Percentiles rank a stretch among this genome's conserved stretches.
Evolutionary conservation across 2,113 vertebrate genomes (phyloP).

Genomic region (Solenodon paradoxus): DNA sequence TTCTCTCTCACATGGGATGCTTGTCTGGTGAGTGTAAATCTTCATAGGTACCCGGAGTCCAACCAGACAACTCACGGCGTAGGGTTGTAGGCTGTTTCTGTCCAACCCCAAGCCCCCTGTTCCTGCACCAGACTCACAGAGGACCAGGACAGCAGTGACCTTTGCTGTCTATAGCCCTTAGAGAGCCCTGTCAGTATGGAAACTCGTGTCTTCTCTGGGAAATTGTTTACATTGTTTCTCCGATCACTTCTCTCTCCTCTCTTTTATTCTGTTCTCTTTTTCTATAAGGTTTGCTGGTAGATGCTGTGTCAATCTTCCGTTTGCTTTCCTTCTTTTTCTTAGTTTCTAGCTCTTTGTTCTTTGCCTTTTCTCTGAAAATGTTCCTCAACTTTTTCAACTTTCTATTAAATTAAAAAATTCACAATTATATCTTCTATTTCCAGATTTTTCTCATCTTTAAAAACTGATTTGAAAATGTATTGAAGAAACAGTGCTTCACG

Average conservation of each 20-base stretch:
- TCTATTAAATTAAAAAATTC: background rate
- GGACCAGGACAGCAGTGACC: background rate
- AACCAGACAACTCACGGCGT: background rate
- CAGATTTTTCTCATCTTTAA: background rate
- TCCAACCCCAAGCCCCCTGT: background rate
- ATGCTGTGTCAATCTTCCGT: background rate
- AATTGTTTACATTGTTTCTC: conserved; percentile 7
- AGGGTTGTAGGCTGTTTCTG: background rate
- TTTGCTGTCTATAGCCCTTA: background rate
- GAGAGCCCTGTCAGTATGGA: background rate
- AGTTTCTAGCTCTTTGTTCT: background rate
- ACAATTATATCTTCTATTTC: background rate
- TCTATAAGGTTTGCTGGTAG: background rate
- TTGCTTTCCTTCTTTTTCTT: background rate
- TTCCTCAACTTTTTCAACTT: background rate
- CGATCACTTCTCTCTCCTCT: background rate
- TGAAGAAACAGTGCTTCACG: no score
- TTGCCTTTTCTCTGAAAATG: background rate
- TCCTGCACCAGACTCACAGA: background rate
- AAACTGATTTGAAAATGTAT: no score
- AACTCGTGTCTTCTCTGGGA: background rate
- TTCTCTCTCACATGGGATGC: background rate
- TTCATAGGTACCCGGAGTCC: background rate
- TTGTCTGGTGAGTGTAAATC: no score
- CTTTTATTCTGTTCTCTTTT: background rate